phyloP scores from a whole-genome alignment of 2,113 vertebrate species.

The Xenopus tropicalis region DNA sequence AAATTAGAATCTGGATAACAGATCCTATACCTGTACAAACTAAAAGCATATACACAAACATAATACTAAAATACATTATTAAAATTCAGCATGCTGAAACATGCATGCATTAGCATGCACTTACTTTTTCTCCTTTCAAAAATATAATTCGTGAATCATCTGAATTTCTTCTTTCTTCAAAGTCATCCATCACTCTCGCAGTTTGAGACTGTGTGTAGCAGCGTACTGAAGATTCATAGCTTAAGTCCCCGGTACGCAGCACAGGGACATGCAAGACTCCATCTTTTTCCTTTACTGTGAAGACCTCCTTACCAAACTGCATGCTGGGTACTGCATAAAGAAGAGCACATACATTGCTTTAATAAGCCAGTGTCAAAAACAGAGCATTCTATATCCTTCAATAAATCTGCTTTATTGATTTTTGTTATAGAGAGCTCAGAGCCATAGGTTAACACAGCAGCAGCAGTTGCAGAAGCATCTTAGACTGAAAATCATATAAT shows the following conservation, averaged over 20 bases:
- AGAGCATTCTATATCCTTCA: not conserved
- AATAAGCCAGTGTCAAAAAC: not conserved
- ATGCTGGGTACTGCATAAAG: constrained; percentile 84
- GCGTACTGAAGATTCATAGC: constrained; percentile 83
- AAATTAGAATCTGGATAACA: no score
- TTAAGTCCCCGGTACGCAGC: constrained; percentile 82
- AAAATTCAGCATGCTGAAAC: no score
- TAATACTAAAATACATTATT: no score
- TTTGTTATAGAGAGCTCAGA: no score
- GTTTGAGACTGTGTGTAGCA: constrained; percentile 87
- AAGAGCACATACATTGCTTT: not conserved
- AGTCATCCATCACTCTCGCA: constrained; percentile 83
- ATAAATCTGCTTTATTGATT: not conserved
- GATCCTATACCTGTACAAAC: no score
- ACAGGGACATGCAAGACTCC: constrained; percentile 76
- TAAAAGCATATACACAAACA: no score
- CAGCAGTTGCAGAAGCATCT: no score
- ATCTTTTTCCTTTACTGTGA: constrained; percentile 80
- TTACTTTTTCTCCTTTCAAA: constrained; percentile 88
- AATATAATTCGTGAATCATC: constrained; percentile 86
- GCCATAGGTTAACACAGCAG: no score
- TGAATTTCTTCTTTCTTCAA: constrained; percentile 79
- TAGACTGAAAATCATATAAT: no score
- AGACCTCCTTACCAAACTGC: constrained; percentile 85
- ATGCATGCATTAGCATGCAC: constrained; percentile 3